Evolutionary conservation across 2,113 vertebrate species (phyloP).

Genomic region (Papio anubis): DNA sequence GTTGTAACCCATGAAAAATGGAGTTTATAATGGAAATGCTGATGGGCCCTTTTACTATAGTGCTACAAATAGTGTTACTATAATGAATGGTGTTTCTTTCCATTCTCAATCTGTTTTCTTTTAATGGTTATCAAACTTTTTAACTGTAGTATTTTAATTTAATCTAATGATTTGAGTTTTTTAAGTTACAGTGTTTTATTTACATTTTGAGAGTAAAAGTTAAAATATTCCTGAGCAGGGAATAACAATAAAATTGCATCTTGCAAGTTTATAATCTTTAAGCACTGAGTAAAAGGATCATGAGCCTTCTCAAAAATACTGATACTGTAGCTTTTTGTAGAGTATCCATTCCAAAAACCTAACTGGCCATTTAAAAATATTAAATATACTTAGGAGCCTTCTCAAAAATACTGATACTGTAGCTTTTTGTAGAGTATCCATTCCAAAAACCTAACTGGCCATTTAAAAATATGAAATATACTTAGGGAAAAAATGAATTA

Average conservation of each 20-base stretch:
- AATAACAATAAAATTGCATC: neutral
- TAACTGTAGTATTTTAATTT: slow-evolving; percentile 55
- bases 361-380: slow-evolving; percentile 4
- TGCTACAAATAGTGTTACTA: neutral
- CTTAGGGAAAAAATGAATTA: neutral
- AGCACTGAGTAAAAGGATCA: slow-evolving; percentile 48
- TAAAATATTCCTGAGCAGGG: neutral
- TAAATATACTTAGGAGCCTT: slow-evolving; percentile 6
- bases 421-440: neutral
- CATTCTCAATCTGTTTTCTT: slow-evolving; percentile 38
- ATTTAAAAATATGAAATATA: slow-evolving; percentile 39
- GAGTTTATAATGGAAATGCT: slow-evolving; percentile 42
- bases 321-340: slow-evolving; percentile 27
- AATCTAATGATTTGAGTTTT: neutral
- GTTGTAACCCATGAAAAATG: slow-evolving; percentile 28
- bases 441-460: neutral
- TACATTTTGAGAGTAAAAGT: slow-evolving; percentile 57
- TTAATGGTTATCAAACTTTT: neutral
- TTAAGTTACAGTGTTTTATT: slow-evolving; percentile 36
- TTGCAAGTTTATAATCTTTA: slow-evolving; percentile 38
- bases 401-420: slow-evolving; percentile 18
- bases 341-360: neutral
- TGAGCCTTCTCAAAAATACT: neutral
- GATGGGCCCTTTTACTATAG: slow-evolving; percentile 2
- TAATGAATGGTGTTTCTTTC: slow-evolving; percentile 28